Percentiles rank a stretch among this genome's conserved stretches.
Conservation (phyloP, 1,140 invertebrate genomes). For the Lordiphosa collinella region DNA sequence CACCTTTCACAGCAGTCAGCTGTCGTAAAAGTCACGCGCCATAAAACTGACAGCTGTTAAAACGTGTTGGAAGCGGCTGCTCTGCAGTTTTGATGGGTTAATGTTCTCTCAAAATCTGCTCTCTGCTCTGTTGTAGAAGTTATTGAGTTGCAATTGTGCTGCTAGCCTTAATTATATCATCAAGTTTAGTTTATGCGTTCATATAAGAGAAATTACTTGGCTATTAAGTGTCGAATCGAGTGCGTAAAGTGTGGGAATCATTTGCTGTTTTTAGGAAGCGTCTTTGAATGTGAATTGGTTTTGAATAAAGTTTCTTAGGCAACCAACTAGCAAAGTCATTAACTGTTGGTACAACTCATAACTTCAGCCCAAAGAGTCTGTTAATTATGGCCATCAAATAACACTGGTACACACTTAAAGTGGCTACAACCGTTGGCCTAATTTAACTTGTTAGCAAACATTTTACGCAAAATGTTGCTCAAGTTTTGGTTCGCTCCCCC, state of each 20-base stretch:
- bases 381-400: constrained; percentile 42
- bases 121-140: no score
- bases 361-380: neutral
- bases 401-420: constrained; percentile 36
- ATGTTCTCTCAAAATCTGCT: constrained; percentile 48
- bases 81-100: constrained; percentile 57
- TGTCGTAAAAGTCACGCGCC: constrained; percentile 74
- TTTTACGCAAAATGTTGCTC: constrained; percentile 36
- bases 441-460: constrained; percentile 37
- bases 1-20: constrained; percentile 24
- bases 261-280: no score
- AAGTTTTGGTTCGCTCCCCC: constrained; percentile 4
- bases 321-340: constrained; percentile 16
- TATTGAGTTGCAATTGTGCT: no score
- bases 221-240: no score
- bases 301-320: neutral
- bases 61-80: constrained; percentile 49
- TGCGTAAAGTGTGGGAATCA: no score
- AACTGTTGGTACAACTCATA: neutral
- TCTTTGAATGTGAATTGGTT: no score
- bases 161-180: no score
- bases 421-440: constrained; percentile 14
- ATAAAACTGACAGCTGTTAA: constrained; percentile 76
- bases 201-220: no score
- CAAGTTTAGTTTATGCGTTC: no score